phyloP scores from a whole-genome alignment of 1,140 invertebrate genomes.

The Bombyx mori region DNA sequence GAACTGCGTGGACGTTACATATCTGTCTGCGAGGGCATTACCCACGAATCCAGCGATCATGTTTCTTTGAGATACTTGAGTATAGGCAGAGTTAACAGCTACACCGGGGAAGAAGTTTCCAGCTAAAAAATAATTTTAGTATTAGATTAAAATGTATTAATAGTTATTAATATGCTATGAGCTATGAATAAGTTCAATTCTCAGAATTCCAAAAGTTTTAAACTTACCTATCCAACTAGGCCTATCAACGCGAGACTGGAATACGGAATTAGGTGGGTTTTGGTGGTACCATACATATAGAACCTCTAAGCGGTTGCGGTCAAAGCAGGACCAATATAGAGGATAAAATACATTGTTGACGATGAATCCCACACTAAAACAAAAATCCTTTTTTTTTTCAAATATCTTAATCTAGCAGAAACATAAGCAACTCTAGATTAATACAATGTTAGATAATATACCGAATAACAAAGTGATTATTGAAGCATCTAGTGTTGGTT shows the following conservation, averaged over 20 bases:
- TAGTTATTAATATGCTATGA: too few species aligned
- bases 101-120: slow-evolving; percentile 51
- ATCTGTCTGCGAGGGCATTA: slow-evolving; percentile 33
- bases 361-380: slow-evolving; percentile 44
- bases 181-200: too few species aligned
- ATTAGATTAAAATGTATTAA: not conserved
- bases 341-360: slow-evolving; percentile 46
- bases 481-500: slow-evolving; percentile 38
- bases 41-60: slow-evolving; percentile 41
- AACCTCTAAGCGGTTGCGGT: slow-evolving; percentile 48
- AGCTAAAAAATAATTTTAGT: slow-evolving; percentile 28
- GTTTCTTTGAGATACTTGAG: slow-evolving; percentile 43
- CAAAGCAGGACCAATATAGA: slow-evolving; percentile 52
- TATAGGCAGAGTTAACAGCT: slow-evolving; percentile 43
- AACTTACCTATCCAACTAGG: slow-evolving; percentile 47
- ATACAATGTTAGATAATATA: slow-evolving; percentile 6
- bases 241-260: slow-evolving; percentile 47
- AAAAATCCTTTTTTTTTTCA: not conserved
- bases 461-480: slow-evolving; percentile 49
- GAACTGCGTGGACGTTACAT: slow-evolving; percentile 46
- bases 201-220: too few species aligned
- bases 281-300: slow-evolving; percentile 52
- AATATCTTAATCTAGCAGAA: too few species aligned
- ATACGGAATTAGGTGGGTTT: slow-evolving; percentile 33
- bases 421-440: too few species aligned